Conservation (phyloP, 1,140 invertebrate genomes). For the Drosophila ironensis region DNA sequence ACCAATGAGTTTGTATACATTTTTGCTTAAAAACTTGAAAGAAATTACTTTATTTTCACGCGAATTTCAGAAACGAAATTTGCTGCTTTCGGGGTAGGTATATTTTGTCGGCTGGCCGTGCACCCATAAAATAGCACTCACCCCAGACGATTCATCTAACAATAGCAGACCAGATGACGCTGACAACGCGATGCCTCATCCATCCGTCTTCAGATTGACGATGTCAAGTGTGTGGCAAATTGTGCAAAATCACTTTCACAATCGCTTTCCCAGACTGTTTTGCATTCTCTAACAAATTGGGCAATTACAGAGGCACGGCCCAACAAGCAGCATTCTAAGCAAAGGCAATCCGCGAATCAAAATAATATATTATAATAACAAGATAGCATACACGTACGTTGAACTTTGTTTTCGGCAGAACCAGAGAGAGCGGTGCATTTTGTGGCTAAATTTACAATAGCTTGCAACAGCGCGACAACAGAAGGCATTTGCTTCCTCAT, state of each 20-base stretch:
- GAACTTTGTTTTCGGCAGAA: conserved; percentile 62
- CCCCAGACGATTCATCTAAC: conserved; percentile 1
- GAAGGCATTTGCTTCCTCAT: conserved; percentile 72
- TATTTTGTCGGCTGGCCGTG: not conserved
- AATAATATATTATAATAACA: conserved; percentile 21
- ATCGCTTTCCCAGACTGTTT: conserved; percentile 37
- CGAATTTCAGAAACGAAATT: too few relatives aligned
- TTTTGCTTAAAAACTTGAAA: too few relatives aligned
- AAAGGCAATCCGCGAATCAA: conserved; percentile 6
- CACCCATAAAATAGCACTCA: not conserved
- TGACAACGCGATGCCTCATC: not conserved
- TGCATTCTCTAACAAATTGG: conserved; percentile 57
- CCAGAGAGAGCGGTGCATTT: conserved; percentile 16
- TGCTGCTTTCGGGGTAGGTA: not conserved
- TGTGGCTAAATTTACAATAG: conserved; percentile 70
- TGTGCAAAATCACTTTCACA: conserved; percentile 66
- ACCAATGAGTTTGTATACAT: too few relatives aligned
- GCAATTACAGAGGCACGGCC: conserved; percentile 58
- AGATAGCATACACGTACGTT: conserved; percentile 53
- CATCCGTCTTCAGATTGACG: conserved; percentile 53
- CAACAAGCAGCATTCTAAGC: too few relatives aligned
- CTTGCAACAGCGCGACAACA: conserved; percentile 35
- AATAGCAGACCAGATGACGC: conserved; percentile 19
- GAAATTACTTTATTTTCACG: too few relatives aligned
- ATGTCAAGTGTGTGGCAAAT: conserved; percentile 64